Percentiles rank a stretch among this genome's conserved stretches.
Evolutionary conservation across 2,888 invertebrate species (phyloP).

Genomic region (Phania funesta): DNA sequence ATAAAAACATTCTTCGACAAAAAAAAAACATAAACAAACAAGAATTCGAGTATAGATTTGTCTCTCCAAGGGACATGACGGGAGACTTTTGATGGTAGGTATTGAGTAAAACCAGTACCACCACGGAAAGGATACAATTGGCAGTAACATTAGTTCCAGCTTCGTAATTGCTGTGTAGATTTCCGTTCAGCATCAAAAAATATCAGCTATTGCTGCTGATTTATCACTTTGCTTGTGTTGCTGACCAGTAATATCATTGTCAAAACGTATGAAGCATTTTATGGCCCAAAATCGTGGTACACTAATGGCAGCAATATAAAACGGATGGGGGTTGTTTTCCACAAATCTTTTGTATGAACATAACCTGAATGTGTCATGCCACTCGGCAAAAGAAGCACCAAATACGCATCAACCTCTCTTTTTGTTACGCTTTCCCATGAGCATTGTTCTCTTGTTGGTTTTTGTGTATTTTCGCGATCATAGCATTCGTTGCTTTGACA

Average conservation of each 20-base stretch:
- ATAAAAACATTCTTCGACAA: no score
- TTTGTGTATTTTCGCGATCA: conserved; percentile 23
- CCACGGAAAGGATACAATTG: conserved; percentile 43
- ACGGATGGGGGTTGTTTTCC: conserved; percentile 50
- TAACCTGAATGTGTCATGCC: conserved; percentile 35
- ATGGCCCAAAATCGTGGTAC: conserved; percentile 37
- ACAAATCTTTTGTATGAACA: conserved; percentile 37
- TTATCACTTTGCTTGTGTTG: conserved; percentile 26
- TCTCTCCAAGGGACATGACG: background rate
- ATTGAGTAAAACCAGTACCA: conserved; percentile 27
- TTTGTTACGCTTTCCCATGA: conserved; percentile 10
- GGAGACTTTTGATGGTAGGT: background rate
- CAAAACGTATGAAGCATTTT: conserved; percentile 45
- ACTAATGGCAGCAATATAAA: conserved; percentile 54
- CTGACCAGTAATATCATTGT: conserved; percentile 43
- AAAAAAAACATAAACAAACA: no score
- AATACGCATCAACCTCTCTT: conserved; percentile 41
- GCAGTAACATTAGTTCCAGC: conserved; percentile 41
- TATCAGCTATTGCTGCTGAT: no score
- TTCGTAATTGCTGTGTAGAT: no score
- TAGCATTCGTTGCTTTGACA: no score
- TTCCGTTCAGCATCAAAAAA: no score
- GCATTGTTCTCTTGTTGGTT: no score
- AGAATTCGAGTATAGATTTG: no score
- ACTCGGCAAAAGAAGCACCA: conserved; percentile 31